These are phyloP conservation scores for Orchesellides sinensis DNA, from an alignment of 2,888 invertebrate species.

Conservation along the genomic window DNA sequence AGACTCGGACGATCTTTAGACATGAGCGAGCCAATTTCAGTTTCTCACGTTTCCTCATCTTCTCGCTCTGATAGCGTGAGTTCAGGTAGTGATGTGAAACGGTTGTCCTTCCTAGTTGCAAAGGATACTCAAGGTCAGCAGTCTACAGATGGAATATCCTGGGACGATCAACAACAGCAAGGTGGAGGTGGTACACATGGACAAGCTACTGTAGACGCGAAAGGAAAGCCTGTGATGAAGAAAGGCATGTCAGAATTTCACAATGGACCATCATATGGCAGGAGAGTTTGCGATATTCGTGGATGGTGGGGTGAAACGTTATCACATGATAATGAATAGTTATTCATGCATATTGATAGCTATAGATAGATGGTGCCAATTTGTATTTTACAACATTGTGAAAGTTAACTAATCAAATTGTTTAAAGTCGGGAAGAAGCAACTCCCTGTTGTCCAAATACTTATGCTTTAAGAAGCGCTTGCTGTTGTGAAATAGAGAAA, in stretches of 20 bases:
- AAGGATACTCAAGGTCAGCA: constrained; percentile 64
- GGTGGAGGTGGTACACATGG: constrained; percentile 15
- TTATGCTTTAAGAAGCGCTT: background rate
- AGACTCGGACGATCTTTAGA: constrained; percentile 71
- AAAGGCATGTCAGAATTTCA: constrained; percentile 66
- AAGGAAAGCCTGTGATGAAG: constrained; percentile 44
- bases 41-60: constrained; percentile 71
- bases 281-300: constrained; percentile 72
- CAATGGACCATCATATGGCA: constrained; percentile 64
- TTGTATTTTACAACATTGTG: background rate
- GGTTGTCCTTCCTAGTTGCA: constrained; percentile 70
- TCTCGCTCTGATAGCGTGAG: constrained; percentile 74
- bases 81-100: constrained; percentile 73
- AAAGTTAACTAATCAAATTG: background rate
- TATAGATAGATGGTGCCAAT: background rate
- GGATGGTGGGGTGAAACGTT: constrained; percentile 78
- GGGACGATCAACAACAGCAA: constrained; percentile 69
- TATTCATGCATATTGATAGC: background rate
- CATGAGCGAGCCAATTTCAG: constrained; percentile 69
- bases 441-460: background rate
- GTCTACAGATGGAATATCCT: constrained; percentile 59
- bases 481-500: too few species aligned
- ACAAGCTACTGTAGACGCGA: constrained; percentile 34
- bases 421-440: background rate
- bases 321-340: constrained; percentile 87